phyloP scores from a whole-genome alignment of 2,888 invertebrate species.

The Electrophaes corylata region DNA sequence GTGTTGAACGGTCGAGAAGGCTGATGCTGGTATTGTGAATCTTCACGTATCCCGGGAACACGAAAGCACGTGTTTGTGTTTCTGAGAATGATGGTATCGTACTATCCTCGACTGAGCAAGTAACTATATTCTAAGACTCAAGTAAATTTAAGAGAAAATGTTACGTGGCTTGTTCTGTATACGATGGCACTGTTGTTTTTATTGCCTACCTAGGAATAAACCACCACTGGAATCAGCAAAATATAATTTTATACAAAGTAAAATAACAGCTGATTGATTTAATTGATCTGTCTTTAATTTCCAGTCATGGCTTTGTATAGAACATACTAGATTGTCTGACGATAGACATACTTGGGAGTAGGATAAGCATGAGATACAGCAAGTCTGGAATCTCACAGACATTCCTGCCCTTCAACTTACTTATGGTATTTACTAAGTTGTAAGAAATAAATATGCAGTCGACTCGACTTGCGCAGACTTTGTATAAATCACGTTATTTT shows the following conservation, averaged over 20 bases:
- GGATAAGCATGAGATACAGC: slow-evolving; percentile 7
- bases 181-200: background rate
- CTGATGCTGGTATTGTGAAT: slow-evolving; percentile 55
- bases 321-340: slow-evolving; percentile 1
- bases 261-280: background rate
- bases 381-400: slow-evolving; percentile 15
- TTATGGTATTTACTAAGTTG: slow-evolving; percentile 42
- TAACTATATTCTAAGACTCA: slow-evolving; percentile 13
- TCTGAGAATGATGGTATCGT: slow-evolving; percentile 43
- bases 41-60: slow-evolving; percentile 55
- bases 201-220: background rate
- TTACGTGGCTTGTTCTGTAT: background rate
- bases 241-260: too few species aligned
- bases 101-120: slow-evolving; percentile 36
- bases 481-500: slow-evolving; percentile 81
- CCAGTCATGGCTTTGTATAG: background rate
- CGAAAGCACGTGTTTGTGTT: slow-evolving; percentile 41
- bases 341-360: slow-evolving; percentile 6
- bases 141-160: slow-evolving; percentile 9
- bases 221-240: background rate
- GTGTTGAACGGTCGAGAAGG: slow-evolving; percentile 56
- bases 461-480: slow-evolving; percentile 45
- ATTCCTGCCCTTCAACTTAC: slow-evolving; percentile 17
- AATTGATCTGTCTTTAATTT: background rate
- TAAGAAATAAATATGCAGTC: slow-evolving; percentile 38